phyloP scores from a whole-genome alignment of 1,140 invertebrate genomes.

The Pomphorhynchus laevis region DNA sequence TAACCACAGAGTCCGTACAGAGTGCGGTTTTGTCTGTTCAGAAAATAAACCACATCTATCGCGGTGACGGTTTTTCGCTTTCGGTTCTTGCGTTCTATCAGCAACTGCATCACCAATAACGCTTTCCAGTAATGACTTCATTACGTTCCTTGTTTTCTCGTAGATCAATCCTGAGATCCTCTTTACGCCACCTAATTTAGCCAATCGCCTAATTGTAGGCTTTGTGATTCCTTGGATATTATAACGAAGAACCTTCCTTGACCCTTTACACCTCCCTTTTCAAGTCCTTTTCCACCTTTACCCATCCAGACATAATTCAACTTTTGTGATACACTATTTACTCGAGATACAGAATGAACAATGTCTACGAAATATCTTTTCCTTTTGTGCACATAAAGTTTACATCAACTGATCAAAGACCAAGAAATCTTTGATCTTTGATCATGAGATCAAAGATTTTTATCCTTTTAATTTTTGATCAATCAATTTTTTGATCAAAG shows the following conservation, averaged over 20 bases:
- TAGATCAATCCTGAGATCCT: background rate
- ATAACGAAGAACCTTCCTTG: constrained; percentile 25
- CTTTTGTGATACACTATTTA: too few species aligned
- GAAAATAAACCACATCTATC: constrained; percentile 9
- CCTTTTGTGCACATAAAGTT: too few species aligned
- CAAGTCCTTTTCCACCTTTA: constrained; percentile 16
- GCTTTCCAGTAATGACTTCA: constrained; percentile 9
- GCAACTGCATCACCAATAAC: constrained; percentile 9
- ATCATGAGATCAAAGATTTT: too few species aligned
- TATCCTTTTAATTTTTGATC: too few species aligned
- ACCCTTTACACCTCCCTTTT: constrained; percentile 17
- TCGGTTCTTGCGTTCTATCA: constrained; percentile 20
- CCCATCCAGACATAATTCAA: constrained; percentile 16
- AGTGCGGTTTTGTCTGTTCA: constrained; percentile 10
- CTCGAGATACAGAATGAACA: too few species aligned
- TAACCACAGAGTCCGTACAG: constrained; percentile 20
- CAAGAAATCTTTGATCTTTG: too few species aligned
- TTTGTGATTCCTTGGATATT: constrained; percentile 34
- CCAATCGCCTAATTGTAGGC: background rate
- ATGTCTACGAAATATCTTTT: too few species aligned
- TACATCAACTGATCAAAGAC: too few species aligned
- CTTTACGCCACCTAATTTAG: background rate
- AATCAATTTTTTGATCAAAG: too few species aligned
- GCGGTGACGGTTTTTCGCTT: constrained; percentile 10
- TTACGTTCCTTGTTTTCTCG: constrained; percentile 1